Percentiles rank a stretch among this genome's conserved stretches.
phyloP scores from a whole-genome alignment of 2,797 vertebrate genomes.

The Tamandua tetradactyla region DNA sequence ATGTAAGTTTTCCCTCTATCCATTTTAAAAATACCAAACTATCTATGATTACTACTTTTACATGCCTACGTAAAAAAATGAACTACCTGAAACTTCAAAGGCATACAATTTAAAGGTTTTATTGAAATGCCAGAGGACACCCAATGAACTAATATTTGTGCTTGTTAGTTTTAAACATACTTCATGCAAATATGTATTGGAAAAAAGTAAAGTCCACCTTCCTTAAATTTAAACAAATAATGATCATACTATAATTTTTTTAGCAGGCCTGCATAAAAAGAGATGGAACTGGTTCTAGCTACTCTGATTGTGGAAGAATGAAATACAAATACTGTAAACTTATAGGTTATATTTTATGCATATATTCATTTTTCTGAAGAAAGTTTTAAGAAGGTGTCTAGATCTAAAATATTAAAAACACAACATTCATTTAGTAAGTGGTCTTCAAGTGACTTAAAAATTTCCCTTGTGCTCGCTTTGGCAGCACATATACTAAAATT shows the following conservation, averaged over 20 bases:
- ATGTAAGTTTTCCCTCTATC: not conserved
- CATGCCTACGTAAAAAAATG: not conserved
- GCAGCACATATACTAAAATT: too few species aligned
- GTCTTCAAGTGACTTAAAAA: slow-evolving; percentile 1
- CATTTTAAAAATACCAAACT: slow-evolving; percentile 1
- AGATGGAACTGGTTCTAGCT: not conserved
- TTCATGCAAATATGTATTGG: not conserved
- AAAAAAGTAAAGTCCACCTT: not conserved
- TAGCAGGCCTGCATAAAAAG: not conserved
- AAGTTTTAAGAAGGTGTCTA: not conserved
- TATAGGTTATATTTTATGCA: not conserved
- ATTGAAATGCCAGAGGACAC: not conserved
- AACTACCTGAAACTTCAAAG: slow-evolving; percentile 21
- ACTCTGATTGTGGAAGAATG: not conserved
- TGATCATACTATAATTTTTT: not conserved
- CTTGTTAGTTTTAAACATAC: slow-evolving; percentile 12
- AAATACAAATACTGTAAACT: not conserved
- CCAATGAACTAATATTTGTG: not conserved
- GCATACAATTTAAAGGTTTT: not conserved
- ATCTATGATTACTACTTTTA: not conserved
- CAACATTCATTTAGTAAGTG: slow-evolving; percentile 20
- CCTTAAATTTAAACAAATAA: slow-evolving; percentile 19
- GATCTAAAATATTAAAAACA: slow-evolving; percentile 36
- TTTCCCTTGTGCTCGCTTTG: too few species aligned
- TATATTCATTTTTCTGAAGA: not conserved